Percentiles rank a stretch among this genome's conserved stretches.
Evolutionary conservation across 2,888 invertebrate species (phyloP).

Genomic region (Adelognathus sp.): DNA sequence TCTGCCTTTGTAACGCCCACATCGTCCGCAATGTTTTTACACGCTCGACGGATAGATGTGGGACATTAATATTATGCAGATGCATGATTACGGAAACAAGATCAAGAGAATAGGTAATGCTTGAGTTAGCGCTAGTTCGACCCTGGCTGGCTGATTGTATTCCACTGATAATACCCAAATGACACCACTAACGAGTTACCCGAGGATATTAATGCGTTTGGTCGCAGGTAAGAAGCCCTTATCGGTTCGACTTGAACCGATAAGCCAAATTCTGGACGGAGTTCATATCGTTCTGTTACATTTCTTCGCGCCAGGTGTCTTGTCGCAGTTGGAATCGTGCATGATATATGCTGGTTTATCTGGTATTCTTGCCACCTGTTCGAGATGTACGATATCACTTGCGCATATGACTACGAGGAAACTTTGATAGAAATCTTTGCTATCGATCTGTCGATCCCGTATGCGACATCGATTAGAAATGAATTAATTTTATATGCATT

Average conservation of each 20-base stretch:
- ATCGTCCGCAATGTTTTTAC: not conserved
- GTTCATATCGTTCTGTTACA: conserved; percentile 19
- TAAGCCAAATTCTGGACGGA: conserved; percentile 43
- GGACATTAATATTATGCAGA: conserved; percentile 4
- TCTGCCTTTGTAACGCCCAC: not conserved
- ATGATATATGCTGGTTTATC: not conserved
- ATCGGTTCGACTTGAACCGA: conserved; percentile 52
- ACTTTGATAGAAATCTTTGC: conserved; percentile 27
- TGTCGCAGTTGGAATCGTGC: not conserved
- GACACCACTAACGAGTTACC: conserved; percentile 43
- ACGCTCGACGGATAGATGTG: not conserved
- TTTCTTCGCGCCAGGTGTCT: conserved; percentile 25
- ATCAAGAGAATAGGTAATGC: not conserved
- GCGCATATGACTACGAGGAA: conserved; percentile 6
- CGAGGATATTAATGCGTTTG: conserved; percentile 65
- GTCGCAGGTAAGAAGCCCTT: conserved; percentile 50
- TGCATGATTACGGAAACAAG: conserved; percentile 11
- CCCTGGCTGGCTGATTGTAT: conserved; percentile 10
- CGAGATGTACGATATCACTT: not conserved
- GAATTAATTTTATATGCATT: not conserved
- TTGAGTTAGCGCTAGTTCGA: not conserved
- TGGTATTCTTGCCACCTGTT: not conserved
- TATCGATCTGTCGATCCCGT: conserved; percentile 9
- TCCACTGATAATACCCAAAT: conserved; percentile 10
- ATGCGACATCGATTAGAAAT: conserved; percentile 5